phyloP scores from a whole-genome alignment of 2,113 vertebrate species.

The Taurulus bubalis region DNA sequence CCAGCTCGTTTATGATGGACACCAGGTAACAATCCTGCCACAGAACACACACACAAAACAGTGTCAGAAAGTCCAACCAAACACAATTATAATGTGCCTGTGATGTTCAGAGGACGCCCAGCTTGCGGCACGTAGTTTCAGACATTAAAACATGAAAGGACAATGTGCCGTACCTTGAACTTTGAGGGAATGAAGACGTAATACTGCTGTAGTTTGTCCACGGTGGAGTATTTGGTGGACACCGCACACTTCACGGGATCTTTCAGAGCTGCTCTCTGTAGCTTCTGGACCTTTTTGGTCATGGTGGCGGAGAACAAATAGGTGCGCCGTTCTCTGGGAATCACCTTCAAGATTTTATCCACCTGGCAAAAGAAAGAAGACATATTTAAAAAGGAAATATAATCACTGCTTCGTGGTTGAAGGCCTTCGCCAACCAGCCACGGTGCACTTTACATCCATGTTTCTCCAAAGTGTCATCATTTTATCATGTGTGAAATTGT shows the following conservation, averaged over 20 bases:
- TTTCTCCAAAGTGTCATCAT: no score
- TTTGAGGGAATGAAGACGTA: conserved; percentile 97
- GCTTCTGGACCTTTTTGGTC: conserved; percentile 99
- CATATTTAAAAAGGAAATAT: not conserved
- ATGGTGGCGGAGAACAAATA: conserved; percentile 98
- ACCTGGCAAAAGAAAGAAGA: conserved; percentile 83
- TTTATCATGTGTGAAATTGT: not conserved
- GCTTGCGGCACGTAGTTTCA: not conserved
- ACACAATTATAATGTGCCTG: not conserved
- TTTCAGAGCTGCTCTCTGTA: conserved; percentile 94
- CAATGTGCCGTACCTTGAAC: conserved; percentile 89
- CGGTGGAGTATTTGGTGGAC: conserved; percentile 96
- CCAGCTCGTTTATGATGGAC: conserved; percentile 95
- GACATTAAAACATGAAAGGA: not conserved
- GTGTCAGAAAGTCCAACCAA: not conserved
- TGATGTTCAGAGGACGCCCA: not conserved
- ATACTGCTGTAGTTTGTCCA: conserved; percentile 97
- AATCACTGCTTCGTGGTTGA: not conserved
- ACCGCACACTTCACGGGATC: conserved; percentile 97
- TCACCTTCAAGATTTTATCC: conserved; percentile 97
- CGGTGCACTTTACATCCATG: not conserved
- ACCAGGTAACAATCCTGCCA: conserved; percentile 96
- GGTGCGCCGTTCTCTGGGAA: conserved; percentile 94
- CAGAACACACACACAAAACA: not conserved
- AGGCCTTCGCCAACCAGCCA: not conserved